A percentile compares a stretch with the other conserved stretches of the same genome.
Conservation (phyloP, 1,140 invertebrate species). For the Mesaphorura yosii region DNA sequence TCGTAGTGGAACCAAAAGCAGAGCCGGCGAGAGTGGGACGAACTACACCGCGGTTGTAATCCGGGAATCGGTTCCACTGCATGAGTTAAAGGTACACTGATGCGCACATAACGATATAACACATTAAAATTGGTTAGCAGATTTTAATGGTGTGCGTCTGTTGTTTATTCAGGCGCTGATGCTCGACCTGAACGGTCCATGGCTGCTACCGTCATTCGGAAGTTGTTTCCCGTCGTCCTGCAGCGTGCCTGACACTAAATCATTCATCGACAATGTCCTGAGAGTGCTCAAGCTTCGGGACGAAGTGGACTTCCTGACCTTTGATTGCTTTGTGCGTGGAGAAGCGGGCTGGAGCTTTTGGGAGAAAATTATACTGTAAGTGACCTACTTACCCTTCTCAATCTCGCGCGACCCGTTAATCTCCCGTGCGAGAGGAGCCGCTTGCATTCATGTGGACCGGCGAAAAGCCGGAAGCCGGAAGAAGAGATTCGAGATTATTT, state of each 20-base stretch:
- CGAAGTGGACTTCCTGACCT: neutral
- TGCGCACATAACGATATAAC: too few relatives aligned
- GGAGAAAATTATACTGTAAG: neutral
- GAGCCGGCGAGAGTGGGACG: too few relatives aligned
- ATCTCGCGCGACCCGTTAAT: neutral
- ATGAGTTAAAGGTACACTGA: too few relatives aligned
- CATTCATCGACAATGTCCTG: neutral
- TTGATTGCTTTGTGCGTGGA: neutral
- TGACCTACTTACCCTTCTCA: constrained; percentile 30
- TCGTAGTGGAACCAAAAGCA: too few relatives aligned
- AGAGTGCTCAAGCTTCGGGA: neutral
- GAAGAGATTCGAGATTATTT: neutral
- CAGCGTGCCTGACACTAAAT: neutral
- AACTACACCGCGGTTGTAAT: too few relatives aligned
- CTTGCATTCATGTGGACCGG: neutral
- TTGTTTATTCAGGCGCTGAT: too few relatives aligned
- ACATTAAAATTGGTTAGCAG: too few relatives aligned
- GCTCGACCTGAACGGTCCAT: too few relatives aligned
- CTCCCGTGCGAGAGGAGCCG: neutral
- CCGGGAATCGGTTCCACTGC: too few relatives aligned
- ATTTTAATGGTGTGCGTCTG: too few relatives aligned
- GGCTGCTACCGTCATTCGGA: too few relatives aligned
- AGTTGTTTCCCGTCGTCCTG: neutral
- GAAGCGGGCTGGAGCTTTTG: neutral
- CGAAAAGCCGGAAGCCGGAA: neutral